These are phyloP conservation scores for Sesia apiformis DNA, from an alignment of 2,888 invertebrate genomes.

Conservation along the genomic window DNA sequence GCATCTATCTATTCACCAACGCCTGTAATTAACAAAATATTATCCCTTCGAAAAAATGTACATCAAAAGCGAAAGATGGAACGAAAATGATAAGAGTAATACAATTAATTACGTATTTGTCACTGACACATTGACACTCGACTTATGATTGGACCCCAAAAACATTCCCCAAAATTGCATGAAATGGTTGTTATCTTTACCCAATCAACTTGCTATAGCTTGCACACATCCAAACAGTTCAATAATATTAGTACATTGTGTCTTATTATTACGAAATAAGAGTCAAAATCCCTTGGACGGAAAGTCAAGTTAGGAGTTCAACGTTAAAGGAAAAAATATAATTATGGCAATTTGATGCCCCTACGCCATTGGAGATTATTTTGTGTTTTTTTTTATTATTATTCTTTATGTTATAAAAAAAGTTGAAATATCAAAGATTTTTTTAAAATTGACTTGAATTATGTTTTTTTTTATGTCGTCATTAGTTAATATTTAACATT, in stretches of 20 bases:
- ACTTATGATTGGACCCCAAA: conserved; percentile 35
- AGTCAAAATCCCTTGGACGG: too few relatives aligned
- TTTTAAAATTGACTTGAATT: too few relatives aligned
- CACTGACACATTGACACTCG: conserved; percentile 38
- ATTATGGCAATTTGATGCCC: conserved; percentile 56
- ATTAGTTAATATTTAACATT: too few relatives aligned
- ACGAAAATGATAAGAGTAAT: conserved; percentile 19
- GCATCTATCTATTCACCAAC: too few relatives aligned
- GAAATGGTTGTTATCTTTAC: conserved; percentile 32
- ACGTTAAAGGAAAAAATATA: conserved; percentile 28
- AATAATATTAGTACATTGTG: too few relatives aligned
- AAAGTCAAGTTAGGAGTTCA: too few relatives aligned
- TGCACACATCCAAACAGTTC: too few relatives aligned
- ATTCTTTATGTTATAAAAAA: background rate
- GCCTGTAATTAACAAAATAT: too few relatives aligned
- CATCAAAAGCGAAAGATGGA: background rate
- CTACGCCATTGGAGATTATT: conserved; percentile 1
- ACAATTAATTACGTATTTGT: conserved; percentile 50
- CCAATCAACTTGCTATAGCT: conserved; percentile 15
- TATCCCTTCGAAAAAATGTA: too few relatives aligned
- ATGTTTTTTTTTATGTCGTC: too few relatives aligned
- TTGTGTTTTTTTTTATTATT: background rate
- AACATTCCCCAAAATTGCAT: conserved; percentile 35
- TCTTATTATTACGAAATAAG: too few relatives aligned
- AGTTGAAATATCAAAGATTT: too few relatives aligned